These are phyloP conservation scores for Hemitrygon akajei DNA, from an alignment of 2,797 vertebrate genomes.

Conservation along the genomic window DNA sequence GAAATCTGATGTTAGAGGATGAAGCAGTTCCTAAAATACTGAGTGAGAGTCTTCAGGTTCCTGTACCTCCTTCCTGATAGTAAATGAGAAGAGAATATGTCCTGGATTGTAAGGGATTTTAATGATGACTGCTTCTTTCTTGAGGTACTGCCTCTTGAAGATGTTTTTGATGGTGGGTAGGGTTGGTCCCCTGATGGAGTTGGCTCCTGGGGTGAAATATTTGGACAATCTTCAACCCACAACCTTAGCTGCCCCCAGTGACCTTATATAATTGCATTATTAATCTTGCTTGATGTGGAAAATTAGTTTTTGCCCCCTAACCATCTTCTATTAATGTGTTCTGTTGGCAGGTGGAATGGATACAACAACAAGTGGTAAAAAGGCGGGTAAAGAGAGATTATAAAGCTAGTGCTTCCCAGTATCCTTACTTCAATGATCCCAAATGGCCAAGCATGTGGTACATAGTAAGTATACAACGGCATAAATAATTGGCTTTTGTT, in stretches of 20 bases:
- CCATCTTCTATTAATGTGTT: background rate
- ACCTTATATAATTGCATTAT: background rate
- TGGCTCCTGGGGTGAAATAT: background rate
- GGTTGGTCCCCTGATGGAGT: no score
- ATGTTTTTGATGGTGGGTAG: no score
- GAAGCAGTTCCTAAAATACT: no score
- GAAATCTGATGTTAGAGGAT: no score
- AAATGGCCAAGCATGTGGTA: constrained; percentile 99
- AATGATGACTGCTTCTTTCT: no score
- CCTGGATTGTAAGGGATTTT: no score
- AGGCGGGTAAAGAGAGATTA: constrained; percentile 93
- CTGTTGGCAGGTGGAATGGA: constrained; percentile 85
- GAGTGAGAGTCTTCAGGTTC: no score
- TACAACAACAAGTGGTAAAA: constrained; percentile 94
- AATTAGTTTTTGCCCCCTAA: background rate
- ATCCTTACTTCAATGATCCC: constrained; percentile 90
- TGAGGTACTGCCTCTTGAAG: no score
- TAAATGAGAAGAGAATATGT: no score
- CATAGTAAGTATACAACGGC: constrained; percentile 73
- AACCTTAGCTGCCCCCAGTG: background rate
- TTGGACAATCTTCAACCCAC: background rate
- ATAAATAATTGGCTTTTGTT: background rate
- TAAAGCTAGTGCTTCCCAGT: constrained; percentile 69
- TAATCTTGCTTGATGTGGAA: background rate
- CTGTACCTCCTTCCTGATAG: no score